phyloP scores from a whole-genome alignment of 2,888 invertebrate species.

The Orthosia incerta region DNA sequence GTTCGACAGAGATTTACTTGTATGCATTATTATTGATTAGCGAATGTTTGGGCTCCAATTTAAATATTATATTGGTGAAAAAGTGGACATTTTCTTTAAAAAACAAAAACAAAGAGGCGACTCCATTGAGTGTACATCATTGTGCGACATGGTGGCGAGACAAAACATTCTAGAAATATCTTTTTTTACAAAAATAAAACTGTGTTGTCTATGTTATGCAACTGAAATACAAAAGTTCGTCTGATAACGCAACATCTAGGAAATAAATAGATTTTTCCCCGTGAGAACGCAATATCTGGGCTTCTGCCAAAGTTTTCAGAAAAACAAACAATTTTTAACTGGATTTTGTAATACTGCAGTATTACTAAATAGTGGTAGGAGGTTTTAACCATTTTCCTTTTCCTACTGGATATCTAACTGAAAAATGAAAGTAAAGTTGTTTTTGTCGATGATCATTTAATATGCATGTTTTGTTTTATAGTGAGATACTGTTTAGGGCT shows the following conservation, averaged over 20 bases:
- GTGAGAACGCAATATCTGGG: constrained; percentile 65
- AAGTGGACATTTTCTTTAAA: not conserved
- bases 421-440: not conserved
- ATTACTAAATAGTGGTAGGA: constrained; percentile 5
- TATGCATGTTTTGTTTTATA: not conserved
- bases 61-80: too few relatives aligned
- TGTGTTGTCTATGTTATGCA: constrained; percentile 22
- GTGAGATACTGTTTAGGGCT: not conserved
- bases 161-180: constrained; percentile 6
- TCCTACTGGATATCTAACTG: too few relatives aligned
- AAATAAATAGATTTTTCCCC: constrained; percentile 67
- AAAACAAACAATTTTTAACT: constrained; percentile 44
- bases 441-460: too few relatives aligned
- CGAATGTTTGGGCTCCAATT: constrained; percentile 30
- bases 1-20: too few relatives aligned
- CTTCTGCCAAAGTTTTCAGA: constrained; percentile 68
- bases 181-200: not conserved
- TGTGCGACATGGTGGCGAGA: not conserved
- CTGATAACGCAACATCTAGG: constrained; percentile 54
- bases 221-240: constrained; percentile 18
- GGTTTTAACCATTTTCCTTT: not conserved
- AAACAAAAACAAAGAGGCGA: not conserved
- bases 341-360: constrained; percentile 35
- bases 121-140: not conserved
- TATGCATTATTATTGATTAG: constrained; percentile 50